Percentiles rank a stretch among this genome's conserved stretches.
Conservation (phyloP, 2,888 invertebrate genomes). For the Cloeon dipterum region DNA sequence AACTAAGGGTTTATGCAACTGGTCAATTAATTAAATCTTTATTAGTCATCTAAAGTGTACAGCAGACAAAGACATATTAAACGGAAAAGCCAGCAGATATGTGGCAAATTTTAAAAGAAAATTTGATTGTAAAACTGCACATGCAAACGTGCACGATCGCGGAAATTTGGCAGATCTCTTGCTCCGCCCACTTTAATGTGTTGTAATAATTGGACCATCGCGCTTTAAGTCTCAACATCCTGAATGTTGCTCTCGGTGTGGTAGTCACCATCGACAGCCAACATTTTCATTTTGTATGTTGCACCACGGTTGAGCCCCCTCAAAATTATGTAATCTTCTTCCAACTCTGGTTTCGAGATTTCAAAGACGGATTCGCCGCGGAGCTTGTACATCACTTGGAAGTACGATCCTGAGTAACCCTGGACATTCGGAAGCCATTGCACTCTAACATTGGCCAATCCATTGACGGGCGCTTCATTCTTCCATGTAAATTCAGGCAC, state of each 20-base stretch:
- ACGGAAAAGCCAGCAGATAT: no score
- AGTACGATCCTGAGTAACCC: conserved; percentile 76
- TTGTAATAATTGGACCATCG: no score
- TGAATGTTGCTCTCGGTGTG: conserved; percentile 43
- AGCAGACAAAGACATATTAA: no score
- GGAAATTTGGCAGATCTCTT: no score
- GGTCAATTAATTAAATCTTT: no score
- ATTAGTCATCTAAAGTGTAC: no score
- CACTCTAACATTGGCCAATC: conserved; percentile 46
- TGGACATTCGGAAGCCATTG: conserved; percentile 63
- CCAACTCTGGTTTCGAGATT: conserved; percentile 37
- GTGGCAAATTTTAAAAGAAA: no score
- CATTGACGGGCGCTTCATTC: conserved; percentile 41
- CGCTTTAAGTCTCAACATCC: conserved; percentile 59
- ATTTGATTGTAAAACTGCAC: no score
- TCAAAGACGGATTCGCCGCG: conserved; percentile 49
- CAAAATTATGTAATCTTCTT: conserved; percentile 45
- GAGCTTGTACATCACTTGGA: conserved; percentile 58
- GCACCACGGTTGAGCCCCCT: conserved; percentile 59
- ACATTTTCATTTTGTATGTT: conserved; percentile 68
- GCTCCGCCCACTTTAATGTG: no score
- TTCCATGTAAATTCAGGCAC: conserved; percentile 44
- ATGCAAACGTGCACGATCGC: no score
- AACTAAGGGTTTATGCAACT: no score
- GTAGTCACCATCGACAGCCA: conserved; percentile 65